Percentiles rank a stretch among this genome's conserved stretches.
These are phyloP conservation scores for Calephelis perditalis DNA, from an alignment of 2,888 invertebrate genomes.

Conservation along the genomic window DNA sequence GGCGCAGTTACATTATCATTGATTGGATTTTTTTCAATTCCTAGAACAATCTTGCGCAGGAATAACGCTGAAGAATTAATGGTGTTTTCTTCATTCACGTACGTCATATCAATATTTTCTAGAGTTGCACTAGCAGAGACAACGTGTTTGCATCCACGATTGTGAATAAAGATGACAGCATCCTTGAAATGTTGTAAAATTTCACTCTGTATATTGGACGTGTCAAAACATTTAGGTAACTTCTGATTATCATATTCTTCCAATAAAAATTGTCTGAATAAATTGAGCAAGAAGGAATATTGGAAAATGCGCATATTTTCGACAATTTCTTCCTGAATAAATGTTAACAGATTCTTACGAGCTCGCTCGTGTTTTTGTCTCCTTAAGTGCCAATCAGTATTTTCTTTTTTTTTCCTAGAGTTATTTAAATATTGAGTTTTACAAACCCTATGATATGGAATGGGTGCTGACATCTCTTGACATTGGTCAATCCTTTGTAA, in stretches of 20 bases:
- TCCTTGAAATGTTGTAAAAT: constrained; percentile 23
- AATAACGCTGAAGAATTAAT: constrained; percentile 19
- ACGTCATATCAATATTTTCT: constrained; percentile 8
- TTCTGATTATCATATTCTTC: constrained; percentile 26
- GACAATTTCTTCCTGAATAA: constrained; percentile 24
- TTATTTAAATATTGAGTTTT: constrained; percentile 27
- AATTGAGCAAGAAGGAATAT: constrained; percentile 25
- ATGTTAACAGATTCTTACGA: constrained; percentile 27
- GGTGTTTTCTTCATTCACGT: constrained; percentile 8
- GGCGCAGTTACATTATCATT: constrained; percentile 22
- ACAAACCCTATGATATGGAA: constrained; percentile 24
- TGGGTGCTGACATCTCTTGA: constrained; percentile 17
- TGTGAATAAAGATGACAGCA: constrained; percentile 7
- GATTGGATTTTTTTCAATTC: constrained; percentile 23
- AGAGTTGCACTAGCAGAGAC: constrained; percentile 7
- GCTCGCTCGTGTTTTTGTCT: constrained; percentile 29
- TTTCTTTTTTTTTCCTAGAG: constrained; percentile 27
- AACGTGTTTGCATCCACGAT: constrained; percentile 4
- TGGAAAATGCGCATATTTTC: constrained; percentile 29
- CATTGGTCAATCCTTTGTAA: constrained; percentile 6
- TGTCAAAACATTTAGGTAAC: constrained; percentile 28
- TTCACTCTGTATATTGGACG: constrained; percentile 25
- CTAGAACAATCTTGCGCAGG: constrained; percentile 26
- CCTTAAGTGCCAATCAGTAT: constrained; percentile 28
- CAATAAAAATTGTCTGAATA: constrained; percentile 27